phyloP scores from a whole-genome alignment of 1,140 invertebrate genomes.

The Cecropterus lyciades region DNA sequence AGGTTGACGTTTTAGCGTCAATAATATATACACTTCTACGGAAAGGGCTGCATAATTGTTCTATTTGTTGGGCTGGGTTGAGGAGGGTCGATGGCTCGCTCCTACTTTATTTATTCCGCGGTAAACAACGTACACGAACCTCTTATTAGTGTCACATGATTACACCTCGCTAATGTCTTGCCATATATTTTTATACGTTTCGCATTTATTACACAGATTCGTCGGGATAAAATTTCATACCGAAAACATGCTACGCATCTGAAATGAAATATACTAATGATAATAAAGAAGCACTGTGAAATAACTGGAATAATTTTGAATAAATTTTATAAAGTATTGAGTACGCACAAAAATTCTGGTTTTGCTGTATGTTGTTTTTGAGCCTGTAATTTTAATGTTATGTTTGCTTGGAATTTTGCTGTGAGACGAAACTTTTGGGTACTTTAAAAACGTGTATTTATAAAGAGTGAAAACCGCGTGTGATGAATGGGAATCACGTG shows the following conservation, averaged over 20 bases:
- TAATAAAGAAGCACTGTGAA: constrained; percentile 28
- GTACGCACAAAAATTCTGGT: neutral
- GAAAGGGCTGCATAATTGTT: constrained; percentile 68
- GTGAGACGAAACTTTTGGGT: too few relatives aligned
- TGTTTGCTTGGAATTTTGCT: neutral
- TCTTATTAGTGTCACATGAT: constrained; percentile 29
- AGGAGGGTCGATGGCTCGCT: constrained; percentile 34
- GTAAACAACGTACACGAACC: constrained; percentile 34
- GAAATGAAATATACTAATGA: constrained; percentile 42
- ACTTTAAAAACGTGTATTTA: too few relatives aligned
- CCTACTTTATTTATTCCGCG: constrained; percentile 57
- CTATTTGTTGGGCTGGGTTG: constrained; percentile 56
- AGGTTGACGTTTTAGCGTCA: constrained; percentile 47
- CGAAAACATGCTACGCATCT: neutral
- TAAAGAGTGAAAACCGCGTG: too few relatives aligned
- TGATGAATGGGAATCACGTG: too few relatives aligned
- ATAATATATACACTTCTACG: constrained; percentile 61
- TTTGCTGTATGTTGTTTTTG: neutral
- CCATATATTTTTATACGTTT: constrained; percentile 42
- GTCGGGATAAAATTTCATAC: constrained; percentile 12
- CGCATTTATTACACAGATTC: constrained; percentile 24
- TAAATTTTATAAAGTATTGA: constrained; percentile 11
- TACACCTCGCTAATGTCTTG: constrained; percentile 12
- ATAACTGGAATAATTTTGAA: constrained; percentile 27
- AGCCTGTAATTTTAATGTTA: neutral